Conservation (phyloP, 1,140 invertebrate genomes). For the Chironomus striatipennis region DNA sequence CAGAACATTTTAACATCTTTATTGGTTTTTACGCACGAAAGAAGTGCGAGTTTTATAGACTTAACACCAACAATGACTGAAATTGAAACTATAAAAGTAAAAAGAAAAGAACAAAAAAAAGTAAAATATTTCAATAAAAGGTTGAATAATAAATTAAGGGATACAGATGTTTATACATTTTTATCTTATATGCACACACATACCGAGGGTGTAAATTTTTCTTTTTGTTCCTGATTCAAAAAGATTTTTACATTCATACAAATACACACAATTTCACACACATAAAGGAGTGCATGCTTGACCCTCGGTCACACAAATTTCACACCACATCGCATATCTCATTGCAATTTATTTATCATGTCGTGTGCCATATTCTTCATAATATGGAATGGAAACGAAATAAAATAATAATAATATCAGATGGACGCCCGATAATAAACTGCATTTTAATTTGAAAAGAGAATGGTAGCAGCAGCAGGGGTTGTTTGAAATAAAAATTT, state of each 20-base stretch:
- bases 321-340: conserved; percentile 19
- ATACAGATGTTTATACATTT: not conserved
- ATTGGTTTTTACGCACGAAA: no score
- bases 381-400: no score
- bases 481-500: not conserved
- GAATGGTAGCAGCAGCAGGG: not conserved
- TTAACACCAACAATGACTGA: not conserved
- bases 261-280: not conserved
- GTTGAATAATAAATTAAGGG: conserved; percentile 14
- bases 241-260: not conserved
- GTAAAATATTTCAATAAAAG: not conserved
- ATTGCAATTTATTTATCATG: conserved; percentile 23
- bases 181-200: not conserved
- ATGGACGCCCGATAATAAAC: conserved; percentile 15
- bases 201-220: not conserved
- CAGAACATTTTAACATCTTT: no score
- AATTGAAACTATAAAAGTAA: conserved; percentile 2
- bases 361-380: conserved; percentile 2
- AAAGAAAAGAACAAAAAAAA: not conserved
- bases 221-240: not conserved
- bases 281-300: conserved; percentile 19
- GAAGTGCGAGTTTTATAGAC: not conserved
- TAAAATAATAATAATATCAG: no score
- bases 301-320: conserved; percentile 17
- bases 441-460: conserved; percentile 16